Evolutionary conservation across 1,140 invertebrate species (phyloP), one percentile per base, ranked within the genome.

Genomic region (Drosophila ohnishii): DNA sequence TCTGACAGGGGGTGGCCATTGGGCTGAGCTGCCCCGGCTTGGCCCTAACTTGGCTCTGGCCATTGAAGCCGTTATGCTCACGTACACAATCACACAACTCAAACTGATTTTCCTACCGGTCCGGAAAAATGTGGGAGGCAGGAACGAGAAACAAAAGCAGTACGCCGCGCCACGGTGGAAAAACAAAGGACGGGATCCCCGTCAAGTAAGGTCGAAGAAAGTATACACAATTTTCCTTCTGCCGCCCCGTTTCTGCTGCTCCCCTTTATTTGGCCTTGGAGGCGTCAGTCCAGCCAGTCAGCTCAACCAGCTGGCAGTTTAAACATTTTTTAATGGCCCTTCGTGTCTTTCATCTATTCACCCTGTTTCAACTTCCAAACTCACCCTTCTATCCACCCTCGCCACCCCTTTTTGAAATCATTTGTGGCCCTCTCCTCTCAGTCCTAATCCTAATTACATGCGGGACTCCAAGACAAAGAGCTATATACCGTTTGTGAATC

Each of bases 11-110:
- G 61, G 66, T 66, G 70, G 42, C 74, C 53, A 75, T 51, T 47
- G 48, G 63, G 62, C 55, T 60, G 71, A 42, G 25, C 60, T 42
- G 28, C 19, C 48, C 34, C 40, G 30, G 34, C 35, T 50, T 45
- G 63, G 82, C 57, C 72, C 69, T 13, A 16, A 10, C 25, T 10
- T 48, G 22, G 62, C 35, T 39, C 35, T 61, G 83, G 75, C 72
- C 80, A 84, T 84, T 82, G 57, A 80, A 63, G 72, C 64, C 80
- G 80, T 90, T 90, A 90, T 88, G 75, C 80, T 82, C 86, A 90
- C 90, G 89, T 91, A 90, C 89, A 83, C 81, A 90, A 84, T 88
- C 83, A 82, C 83, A 85, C 80, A 88, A 80, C 58, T 86, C 83
- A 87, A 72, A 87, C 79, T 87, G 82, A 81, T 78, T 80, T 72